Evolutionary conservation across 64 coral and sea anemone genomes (phyloP).

Genomic region (Trachythela sp.): DNA sequence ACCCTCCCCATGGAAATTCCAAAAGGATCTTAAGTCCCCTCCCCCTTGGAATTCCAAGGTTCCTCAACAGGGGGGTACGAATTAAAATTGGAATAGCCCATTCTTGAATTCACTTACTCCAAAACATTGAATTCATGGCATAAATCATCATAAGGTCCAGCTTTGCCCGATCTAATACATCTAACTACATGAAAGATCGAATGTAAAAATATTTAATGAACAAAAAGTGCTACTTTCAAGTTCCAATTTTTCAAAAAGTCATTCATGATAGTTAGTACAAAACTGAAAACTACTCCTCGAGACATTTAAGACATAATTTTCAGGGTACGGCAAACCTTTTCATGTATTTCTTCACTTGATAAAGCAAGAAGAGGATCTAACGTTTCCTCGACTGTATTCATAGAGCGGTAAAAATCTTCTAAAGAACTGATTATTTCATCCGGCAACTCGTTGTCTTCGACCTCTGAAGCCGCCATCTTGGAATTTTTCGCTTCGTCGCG

Average conservation of each 20-base stretch:
- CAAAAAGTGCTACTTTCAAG: neutral
- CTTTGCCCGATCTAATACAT: constrained; percentile 74
- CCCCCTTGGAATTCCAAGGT: no score
- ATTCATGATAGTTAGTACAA: no score
- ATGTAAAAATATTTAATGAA: no score
- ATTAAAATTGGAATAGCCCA: no score
- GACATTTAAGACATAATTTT: neutral
- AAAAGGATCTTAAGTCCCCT: no score
- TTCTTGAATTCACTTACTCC: constrained; percentile 91
- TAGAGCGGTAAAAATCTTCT: constrained; percentile 68
- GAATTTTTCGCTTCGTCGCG: neutral
- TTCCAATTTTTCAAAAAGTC: neutral
- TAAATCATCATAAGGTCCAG: constrained; percentile 83
- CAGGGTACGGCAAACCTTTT: constrained; percentile 52
- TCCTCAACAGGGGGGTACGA: no score
- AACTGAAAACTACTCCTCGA: no score
- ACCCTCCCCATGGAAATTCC: no score
- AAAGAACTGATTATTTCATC: constrained; percentile 80
- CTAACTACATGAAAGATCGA: constrained; percentile 55
- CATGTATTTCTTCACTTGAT: constrained; percentile 58
- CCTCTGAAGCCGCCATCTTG: constrained; percentile 73
- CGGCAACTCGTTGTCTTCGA: constrained; percentile 70
- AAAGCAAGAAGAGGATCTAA: constrained; percentile 64
- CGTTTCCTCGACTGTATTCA: constrained; percentile 83
- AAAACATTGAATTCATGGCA: constrained; percentile 94